Evolutionary conservation across 2,113 vertebrate genomes (phyloP).

Genomic region (Carassius carassius): DNA sequence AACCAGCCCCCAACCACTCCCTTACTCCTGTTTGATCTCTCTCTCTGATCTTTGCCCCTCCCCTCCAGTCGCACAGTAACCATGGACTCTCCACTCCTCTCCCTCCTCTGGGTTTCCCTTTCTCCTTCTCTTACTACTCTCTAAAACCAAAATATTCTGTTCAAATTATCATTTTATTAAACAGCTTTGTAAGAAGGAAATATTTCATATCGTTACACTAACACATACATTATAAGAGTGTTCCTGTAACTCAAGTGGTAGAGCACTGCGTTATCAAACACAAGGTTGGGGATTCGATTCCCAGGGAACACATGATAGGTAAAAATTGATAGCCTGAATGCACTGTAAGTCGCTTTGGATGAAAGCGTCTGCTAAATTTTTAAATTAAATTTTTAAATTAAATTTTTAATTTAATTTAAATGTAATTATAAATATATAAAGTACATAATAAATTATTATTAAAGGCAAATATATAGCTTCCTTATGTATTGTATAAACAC

Average conservation of each 20-base stretch:
- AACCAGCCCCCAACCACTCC: constrained; percentile 58
- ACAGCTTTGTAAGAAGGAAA: background rate
- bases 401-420: too few relatives aligned
- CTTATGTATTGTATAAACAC: background rate
- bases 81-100: constrained; percentile 65
- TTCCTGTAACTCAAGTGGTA: too few relatives aligned
- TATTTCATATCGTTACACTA: background rate
- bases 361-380: too few relatives aligned
- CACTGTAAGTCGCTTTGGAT: too few relatives aligned
- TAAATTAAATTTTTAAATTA: too few relatives aligned
- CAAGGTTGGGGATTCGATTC: too few relatives aligned
- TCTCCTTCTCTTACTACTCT: constrained; percentile 32
- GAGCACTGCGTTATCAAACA: too few relatives aligned
- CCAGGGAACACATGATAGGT: too few relatives aligned
- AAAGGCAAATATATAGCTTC: background rate
- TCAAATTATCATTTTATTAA: background rate
- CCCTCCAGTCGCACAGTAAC: constrained; percentile 72
- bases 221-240: too few relatives aligned
- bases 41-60: constrained; percentile 63
- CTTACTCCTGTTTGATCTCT: constrained; percentile 51
- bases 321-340: too few relatives aligned
- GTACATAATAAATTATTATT: too few relatives aligned
- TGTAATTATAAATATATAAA: too few relatives aligned
- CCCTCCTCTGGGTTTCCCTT: constrained; percentile 64
- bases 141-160: background rate